A percentile compares a stretch with the other conserved stretches of the same genome.
These are phyloP conservation scores for Nymphalis io DNA, from an alignment of 1,140 invertebrate species.

Conservation along the genomic window DNA sequence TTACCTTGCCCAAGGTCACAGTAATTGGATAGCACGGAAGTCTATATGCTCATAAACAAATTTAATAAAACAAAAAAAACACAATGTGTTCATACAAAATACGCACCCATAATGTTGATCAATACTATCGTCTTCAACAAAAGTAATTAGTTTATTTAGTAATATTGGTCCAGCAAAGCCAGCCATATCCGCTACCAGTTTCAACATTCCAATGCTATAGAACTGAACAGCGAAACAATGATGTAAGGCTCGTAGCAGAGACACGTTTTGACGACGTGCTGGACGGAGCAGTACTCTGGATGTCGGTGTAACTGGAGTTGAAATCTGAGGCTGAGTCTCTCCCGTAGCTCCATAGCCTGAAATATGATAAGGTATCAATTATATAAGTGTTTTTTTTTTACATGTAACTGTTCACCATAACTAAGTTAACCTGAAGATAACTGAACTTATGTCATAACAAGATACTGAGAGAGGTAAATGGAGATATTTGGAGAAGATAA, in stretches of 20 bases:
- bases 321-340: conserved; percentile 53
- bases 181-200: conserved; percentile 90
- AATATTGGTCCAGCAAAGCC: conserved; percentile 95
- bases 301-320: conserved; percentile 66
- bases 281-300: conserved; percentile 60
- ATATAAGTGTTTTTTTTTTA: no score
- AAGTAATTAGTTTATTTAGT: conserved; percentile 90
- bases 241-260: conserved; percentile 88
- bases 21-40: no score
- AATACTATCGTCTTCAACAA: conserved; percentile 88
- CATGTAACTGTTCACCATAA: no score
- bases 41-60: no score
- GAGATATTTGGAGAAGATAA: no score
- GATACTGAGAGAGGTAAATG: no score
- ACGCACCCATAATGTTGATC: conserved; percentile 83
- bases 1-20: no score
- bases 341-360: conserved; percentile 69
- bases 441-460: no score
- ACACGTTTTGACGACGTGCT: conserved; percentile 78
- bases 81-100: no score
- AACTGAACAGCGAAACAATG: conserved; percentile 93
- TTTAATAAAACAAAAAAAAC: no score
- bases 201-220: conserved; percentile 93
- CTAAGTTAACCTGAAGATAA: no score
- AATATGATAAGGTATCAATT: no score